These are phyloP conservation scores for Listronotus oregonensis DNA, from an alignment of 1,140 invertebrate species.

Conservation along the genomic window DNA sequence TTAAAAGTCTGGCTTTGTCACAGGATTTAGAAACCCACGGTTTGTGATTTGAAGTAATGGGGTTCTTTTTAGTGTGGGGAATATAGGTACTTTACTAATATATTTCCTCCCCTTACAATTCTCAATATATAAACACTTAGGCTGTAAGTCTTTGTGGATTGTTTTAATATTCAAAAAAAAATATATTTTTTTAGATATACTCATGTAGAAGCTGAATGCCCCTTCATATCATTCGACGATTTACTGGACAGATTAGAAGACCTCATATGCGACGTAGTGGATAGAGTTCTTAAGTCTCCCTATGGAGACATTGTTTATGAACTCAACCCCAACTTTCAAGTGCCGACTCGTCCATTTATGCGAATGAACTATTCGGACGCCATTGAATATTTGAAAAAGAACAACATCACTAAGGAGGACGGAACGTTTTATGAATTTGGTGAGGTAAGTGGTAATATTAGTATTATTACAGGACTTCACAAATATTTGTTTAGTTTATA, in stretches of 20 bases:
- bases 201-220: constrained; percentile 96
- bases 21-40: too few relatives aligned
- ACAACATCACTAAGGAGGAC: constrained; percentile 97
- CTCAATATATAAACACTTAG: too few relatives aligned
- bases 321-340: constrained; percentile 90
- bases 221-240: constrained; percentile 94
- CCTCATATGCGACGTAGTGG: constrained; percentile 94
- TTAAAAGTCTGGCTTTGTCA: too few relatives aligned
- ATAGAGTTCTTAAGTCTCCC: constrained; percentile 86
- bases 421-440: constrained; percentile 97
- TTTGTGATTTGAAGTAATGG: too few relatives aligned
- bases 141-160: too few relatives aligned
- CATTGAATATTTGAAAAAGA: constrained; percentile 88
- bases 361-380: constrained; percentile 95
- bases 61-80: too few relatives aligned
- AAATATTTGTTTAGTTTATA: too few relatives aligned
- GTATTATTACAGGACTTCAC: too few relatives aligned
- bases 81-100: too few relatives aligned
- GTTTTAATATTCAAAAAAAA: too few relatives aligned
- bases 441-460: constrained; percentile 67
- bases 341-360: constrained; percentile 88
- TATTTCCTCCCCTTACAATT: too few relatives aligned
- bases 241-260: constrained; percentile 90
- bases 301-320: constrained; percentile 81
- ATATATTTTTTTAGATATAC: constrained; percentile 72